Evolutionary conservation across 2,888 invertebrate genomes (phyloP).

Genomic region (Drosophila imparisetae): DNA sequence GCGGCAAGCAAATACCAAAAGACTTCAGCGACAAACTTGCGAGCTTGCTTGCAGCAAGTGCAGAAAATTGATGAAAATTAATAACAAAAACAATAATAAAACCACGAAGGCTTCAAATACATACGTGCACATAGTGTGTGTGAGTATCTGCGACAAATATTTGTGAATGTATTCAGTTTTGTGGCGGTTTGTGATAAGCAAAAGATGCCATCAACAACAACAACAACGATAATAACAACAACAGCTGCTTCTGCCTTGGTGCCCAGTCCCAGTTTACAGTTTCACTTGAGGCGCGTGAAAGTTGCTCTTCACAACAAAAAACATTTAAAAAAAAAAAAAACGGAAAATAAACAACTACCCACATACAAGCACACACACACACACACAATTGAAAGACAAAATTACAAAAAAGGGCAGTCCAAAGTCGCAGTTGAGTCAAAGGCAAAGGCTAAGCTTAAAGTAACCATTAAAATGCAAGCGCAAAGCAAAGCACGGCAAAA

Average conservation of each 20-base stretch:
- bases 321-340: conserved; percentile 25
- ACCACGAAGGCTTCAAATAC: neutral
- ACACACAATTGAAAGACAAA: conserved; percentile 34
- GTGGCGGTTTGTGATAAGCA: conserved; percentile 34
- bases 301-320: conserved; percentile 63
- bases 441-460: conserved; percentile 12
- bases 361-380: conserved; percentile 9
- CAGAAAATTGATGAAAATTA: conserved; percentile 16
- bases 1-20: conserved; percentile 54
- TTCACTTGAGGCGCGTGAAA: conserved; percentile 76
- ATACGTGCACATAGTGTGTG: neutral
- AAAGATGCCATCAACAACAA: conserved; percentile 14
- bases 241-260: conserved; percentile 30
- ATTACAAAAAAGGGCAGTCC: conserved; percentile 45
- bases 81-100: conserved; percentile 5
- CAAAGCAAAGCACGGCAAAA: conserved; percentile 9
- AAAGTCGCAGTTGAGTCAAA: conserved; percentile 18
- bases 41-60: conserved; percentile 27
- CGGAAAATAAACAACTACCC: conserved; percentile 17
- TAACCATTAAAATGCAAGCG: conserved; percentile 7
- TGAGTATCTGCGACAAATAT: neutral
- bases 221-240: conserved; percentile 14
- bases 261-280: conserved; percentile 64
- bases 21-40: conserved; percentile 66
- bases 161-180: conserved; percentile 27